Percentiles rank a stretch among this genome's conserved stretches.
Evolutionary conservation across 2,888 invertebrate species (phyloP).

Genomic region (Pegoplata infirma): DNA sequence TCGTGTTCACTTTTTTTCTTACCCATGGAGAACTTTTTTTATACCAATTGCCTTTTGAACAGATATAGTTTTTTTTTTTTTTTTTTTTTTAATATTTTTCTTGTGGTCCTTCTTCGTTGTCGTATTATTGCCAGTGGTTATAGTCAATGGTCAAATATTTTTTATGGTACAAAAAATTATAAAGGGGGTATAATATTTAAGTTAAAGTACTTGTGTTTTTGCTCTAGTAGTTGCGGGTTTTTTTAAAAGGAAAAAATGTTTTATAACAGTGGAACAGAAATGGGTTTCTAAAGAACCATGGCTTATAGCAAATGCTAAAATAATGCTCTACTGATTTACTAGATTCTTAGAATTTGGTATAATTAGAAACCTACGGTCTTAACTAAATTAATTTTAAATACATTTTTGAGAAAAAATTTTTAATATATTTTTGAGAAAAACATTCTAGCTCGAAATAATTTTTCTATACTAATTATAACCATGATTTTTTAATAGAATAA

Average conservation of each 20-base stretch:
- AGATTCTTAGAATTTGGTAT: too few species aligned
- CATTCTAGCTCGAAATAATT: too few species aligned
- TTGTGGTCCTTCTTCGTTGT: background rate
- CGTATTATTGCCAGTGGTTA: conserved; percentile 39
- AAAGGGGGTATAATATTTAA: conserved; percentile 3
- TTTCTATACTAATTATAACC: too few species aligned
- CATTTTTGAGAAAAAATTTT: too few species aligned
- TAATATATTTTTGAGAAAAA: too few species aligned
- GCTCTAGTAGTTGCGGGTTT: background rate
- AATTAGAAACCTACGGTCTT: too few species aligned
- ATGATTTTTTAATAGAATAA: too few species aligned
- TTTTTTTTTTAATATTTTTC: conserved; percentile 1
- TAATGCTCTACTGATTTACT: too few species aligned
- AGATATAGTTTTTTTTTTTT: background rate
- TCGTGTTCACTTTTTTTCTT: background rate
- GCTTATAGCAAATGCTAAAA: too few species aligned
- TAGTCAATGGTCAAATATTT: conserved; percentile 53
- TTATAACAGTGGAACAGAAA: background rate
- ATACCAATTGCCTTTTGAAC: background rate
- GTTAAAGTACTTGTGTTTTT: background rate
- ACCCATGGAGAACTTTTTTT: background rate
- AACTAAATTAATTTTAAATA: too few species aligned
- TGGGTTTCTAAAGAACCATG: too few species aligned
- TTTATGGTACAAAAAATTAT: background rate
- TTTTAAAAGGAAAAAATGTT: background rate